Percentiles rank a stretch among this genome's conserved stretches.
Conservation (phyloP, 2,888 invertebrate species). For the Sminthurides aquaticus region DNA sequence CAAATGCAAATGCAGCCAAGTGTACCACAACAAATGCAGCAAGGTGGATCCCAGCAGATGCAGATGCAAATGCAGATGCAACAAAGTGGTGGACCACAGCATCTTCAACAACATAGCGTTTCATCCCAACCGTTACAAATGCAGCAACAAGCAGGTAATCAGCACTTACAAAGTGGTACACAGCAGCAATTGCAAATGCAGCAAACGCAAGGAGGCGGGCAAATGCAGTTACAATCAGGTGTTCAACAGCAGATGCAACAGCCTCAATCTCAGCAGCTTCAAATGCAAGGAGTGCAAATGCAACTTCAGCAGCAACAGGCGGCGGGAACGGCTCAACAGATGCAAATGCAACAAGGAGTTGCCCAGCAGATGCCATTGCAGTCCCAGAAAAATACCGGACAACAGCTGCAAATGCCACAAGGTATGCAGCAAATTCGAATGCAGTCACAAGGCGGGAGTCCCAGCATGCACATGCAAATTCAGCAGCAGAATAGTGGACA, state of each 20-base stretch:
- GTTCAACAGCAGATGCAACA: too few species aligned
- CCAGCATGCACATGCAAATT: background rate
- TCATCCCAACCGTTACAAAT: conserved; percentile 12
- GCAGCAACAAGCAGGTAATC: conserved; percentile 23
- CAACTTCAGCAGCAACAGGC: conserved; percentile 21
- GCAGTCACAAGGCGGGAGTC: conserved; percentile 3
- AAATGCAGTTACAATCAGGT: background rate
- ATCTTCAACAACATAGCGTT: conserved; percentile 2
- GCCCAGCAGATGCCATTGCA: conserved; percentile 21
- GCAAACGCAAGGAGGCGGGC: background rate
- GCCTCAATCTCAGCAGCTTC: conserved; percentile 23
- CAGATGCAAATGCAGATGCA: conserved; percentile 19
- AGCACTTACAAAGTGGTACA: too few species aligned
- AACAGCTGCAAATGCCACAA: conserved; percentile 14
- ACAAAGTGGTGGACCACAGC: too few species aligned
- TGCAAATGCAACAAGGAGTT: conserved; percentile 18
- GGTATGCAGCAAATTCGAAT: conserved; percentile 22
- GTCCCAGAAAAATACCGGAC: conserved; percentile 19
- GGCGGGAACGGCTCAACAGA: conserved; percentile 15
- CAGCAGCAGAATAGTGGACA: background rate
- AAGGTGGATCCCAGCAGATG: background rate
- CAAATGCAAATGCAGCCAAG: conserved; percentile 22
- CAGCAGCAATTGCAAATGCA: background rate
- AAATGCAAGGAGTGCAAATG: conserved; percentile 19
- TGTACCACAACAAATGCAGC: conserved; percentile 14